phyloP scores from a whole-genome alignment of 2,888 invertebrate species.

The Melinaea marsaeus region DNA sequence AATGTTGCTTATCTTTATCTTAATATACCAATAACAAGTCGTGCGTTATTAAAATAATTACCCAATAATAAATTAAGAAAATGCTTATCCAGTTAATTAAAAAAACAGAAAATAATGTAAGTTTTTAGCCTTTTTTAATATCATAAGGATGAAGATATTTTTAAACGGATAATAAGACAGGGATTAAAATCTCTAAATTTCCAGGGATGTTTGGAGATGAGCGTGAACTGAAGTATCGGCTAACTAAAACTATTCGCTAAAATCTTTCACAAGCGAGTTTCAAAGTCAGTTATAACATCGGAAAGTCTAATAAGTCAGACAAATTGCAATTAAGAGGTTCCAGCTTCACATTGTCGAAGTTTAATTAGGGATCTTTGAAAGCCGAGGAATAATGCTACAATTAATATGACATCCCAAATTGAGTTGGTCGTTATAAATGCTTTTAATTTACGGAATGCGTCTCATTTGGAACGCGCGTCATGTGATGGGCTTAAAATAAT shows the following conservation, averaged over 20 bases:
- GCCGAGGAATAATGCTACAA: constrained; percentile 33
- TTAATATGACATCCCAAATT: constrained; percentile 46
- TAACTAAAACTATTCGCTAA: constrained; percentile 15
- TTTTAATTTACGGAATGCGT: background rate
- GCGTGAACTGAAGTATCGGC: constrained; percentile 9
- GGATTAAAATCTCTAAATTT: background rate
- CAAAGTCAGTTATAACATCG: constrained; percentile 16
- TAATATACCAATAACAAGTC: too few relatives aligned
- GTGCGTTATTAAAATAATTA: too few relatives aligned
- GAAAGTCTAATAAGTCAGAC: constrained; percentile 46
- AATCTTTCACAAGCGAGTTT: constrained; percentile 16
- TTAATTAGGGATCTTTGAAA: constrained; percentile 38
- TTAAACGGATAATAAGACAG: background rate
- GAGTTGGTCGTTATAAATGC: constrained; percentile 6
- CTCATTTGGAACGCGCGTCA: background rate
- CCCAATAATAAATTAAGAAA: too few relatives aligned
- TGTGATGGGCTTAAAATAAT: background rate
- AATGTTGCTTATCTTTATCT: too few relatives aligned
- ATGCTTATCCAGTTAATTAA: too few relatives aligned
- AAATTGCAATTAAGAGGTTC: constrained; percentile 57
- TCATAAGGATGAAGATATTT: too few relatives aligned
- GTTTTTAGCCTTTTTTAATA: too few relatives aligned
- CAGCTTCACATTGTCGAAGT: constrained; percentile 46
- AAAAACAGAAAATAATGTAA: too few relatives aligned
- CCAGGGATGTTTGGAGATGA: background rate